These are phyloP conservation scores for Paragorgia papillata DNA, from an alignment of 92 coral and sea anemone species.

Conservation along the genomic window DNA sequence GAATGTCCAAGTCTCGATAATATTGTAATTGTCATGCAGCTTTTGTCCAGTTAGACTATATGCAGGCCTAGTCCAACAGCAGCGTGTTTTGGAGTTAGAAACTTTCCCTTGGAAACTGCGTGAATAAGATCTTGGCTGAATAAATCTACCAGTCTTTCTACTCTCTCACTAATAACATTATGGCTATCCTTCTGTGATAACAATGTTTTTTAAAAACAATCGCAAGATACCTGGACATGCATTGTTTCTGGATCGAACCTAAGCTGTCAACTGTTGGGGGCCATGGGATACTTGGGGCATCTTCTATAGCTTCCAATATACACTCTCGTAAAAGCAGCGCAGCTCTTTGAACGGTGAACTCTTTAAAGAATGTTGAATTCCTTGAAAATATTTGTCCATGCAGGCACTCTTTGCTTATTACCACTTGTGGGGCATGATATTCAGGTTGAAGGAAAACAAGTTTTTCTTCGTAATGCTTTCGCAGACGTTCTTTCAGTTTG, in stretches of 20 bases:
- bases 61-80: slow-evolving; percentile 7
- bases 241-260: background rate
- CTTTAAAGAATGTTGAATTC: background rate
- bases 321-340: background rate
- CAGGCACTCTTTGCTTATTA: slow-evolving; percentile 23
- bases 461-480: slow-evolving; percentile 1
- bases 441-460: slow-evolving; percentile 5
- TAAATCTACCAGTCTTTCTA: background rate
- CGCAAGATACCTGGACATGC: background rate
- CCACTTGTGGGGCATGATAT: slow-evolving; percentile 19
- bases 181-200: background rate
- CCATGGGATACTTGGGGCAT: background rate
- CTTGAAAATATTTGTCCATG: slow-evolving; percentile 13
- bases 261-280: slow-evolving; percentile 8
- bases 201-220: background rate
- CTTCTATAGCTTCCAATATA: background rate
- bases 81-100: slow-evolving; percentile 19
- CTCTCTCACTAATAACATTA: background rate
- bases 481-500: slow-evolving; percentile 11
- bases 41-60: slow-evolving; percentile 9
- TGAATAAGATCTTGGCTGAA: background rate
- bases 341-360: background rate
- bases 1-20: background rate
- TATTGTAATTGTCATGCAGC: background rate
- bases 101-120: slow-evolving; percentile 17